Evolutionary conservation across 1,140 invertebrate species (phyloP).

Genomic region (Acromyrmex echinatior): DNA sequence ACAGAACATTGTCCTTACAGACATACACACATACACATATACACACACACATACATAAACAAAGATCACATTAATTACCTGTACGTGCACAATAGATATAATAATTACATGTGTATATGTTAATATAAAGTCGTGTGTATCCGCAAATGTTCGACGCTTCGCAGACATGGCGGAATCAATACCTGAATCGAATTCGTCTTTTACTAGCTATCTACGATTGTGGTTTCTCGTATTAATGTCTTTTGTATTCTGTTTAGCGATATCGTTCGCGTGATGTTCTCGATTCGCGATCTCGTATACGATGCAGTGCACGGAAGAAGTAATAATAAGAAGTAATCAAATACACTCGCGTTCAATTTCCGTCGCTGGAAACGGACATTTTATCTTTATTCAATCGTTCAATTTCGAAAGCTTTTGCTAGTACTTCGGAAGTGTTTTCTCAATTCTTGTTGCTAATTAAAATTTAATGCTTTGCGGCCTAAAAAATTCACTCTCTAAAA

Average conservation of each 20-base stretch:
- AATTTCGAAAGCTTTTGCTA: neutral
- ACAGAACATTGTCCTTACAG: constrained; percentile 33
- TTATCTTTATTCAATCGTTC: neutral
- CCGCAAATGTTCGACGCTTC: constrained; percentile 69
- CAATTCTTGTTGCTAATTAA: constrained; percentile 15
- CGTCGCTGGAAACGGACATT: constrained; percentile 6
- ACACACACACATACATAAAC: neutral
- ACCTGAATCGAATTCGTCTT: neutral
- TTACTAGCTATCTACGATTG: constrained; percentile 35
- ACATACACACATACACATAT: constrained; percentile 15
- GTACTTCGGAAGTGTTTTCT: neutral
- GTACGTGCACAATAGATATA: constrained; percentile 75
- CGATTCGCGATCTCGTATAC: constrained; percentile 28
- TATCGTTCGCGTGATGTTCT: constrained; percentile 10
- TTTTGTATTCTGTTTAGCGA: constrained; percentile 44
- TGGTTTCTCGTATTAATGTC: constrained; percentile 38
- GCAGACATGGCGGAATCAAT: neutral
- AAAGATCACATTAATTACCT: constrained; percentile 61
- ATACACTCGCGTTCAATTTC: constrained; percentile 1
- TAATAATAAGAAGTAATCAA: constrained; percentile 30
- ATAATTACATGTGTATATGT: constrained; percentile 75
- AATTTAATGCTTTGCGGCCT: constrained; percentile 43
- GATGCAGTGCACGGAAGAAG: constrained; percentile 33
- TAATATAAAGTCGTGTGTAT: constrained; percentile 71
- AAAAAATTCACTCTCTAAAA: neutral